Evolutionary conservation across 2,113 vertebrate species (phyloP).

Genomic region (Dasypus novemcinctus): DNA sequence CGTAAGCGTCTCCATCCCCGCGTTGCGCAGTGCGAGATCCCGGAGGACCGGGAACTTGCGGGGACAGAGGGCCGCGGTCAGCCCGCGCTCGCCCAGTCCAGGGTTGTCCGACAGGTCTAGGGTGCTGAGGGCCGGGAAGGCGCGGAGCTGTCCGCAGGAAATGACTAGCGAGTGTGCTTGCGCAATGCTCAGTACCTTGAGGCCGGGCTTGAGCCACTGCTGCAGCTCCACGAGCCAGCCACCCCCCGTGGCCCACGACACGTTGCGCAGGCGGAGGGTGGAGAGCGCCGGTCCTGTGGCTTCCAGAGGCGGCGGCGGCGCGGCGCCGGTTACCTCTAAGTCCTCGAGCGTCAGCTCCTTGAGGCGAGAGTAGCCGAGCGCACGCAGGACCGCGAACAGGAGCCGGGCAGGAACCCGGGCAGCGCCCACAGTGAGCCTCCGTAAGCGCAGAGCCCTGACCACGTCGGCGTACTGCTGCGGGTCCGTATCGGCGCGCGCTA

Average conservation of each 20-base stretch:
- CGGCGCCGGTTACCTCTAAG: constrained; percentile 69
- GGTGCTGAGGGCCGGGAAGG: constrained; percentile 68
- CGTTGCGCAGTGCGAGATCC: constrained; percentile 75
- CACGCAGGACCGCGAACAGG: constrained; percentile 63
- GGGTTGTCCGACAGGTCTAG: constrained; percentile 82
- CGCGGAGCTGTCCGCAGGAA: constrained; percentile 66
- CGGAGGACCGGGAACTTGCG: constrained; percentile 79
- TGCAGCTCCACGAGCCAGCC: constrained; percentile 64
- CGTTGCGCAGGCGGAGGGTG: constrained; percentile 76
- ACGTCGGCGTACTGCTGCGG: fast-evolving
- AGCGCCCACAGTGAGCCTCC: constrained; percentile 72
- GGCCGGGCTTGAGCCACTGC: constrained; percentile 72
- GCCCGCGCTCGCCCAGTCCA: neutral
- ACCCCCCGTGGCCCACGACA: constrained; percentile 51
- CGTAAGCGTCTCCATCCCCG: neutral
- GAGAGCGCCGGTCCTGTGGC: constrained; percentile 22
- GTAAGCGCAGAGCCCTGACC: constrained; percentile 50
- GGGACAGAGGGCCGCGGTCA: constrained; percentile 69
- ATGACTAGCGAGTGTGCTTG: constrained; percentile 56
- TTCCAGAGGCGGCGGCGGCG: constrained; percentile 1
- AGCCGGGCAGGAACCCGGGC: constrained; percentile 77
- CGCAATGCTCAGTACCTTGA: constrained; percentile 76
- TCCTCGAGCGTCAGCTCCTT: constrained; percentile 78
- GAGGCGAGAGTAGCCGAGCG: constrained; percentile 76
- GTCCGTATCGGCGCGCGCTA: neutral